Base-by-base conservation (phyloP, 2,113 vertebrate genomes). In the Hydrolagus affinis region DNA sequence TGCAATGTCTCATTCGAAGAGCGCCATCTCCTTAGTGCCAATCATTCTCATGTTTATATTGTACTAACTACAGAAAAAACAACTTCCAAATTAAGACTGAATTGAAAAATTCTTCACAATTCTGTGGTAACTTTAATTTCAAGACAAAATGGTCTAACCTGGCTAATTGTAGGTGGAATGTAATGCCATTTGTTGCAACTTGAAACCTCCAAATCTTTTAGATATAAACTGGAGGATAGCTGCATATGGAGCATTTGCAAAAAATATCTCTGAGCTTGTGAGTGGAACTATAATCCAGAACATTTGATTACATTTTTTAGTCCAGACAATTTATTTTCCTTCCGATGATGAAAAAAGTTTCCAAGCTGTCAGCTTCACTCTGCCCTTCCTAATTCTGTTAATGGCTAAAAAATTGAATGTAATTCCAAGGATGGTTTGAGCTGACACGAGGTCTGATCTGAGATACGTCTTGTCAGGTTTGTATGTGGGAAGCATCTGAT, bases 341-440 rank as follows among this genome's bases (percentile, higher is more conserved):
- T 59, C 59, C 4, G 57, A 23, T 77, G 74, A 77, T 59, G 21
- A 59, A 56, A 17, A 72, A 59, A 17, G 86, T 60, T 88, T 91
- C 90, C 89, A 87, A 87, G 86, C 85, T 88, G 86, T 71, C 87
- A 86, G 85, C 75, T 91, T 91, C 74, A 3, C 88, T 89, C 90
- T 87, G 86, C 86, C 85, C 68, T 11, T 32, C 85, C 85, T 90
- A 88, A 91, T 91, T 90, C 70, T 88, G 66, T 87, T 92, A 91
- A 89, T 91, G 89, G 86, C 71, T 88, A 85, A 85, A 85, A 87
- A 90, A 93, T 89, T 90, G 89, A 89, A 91, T 92, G 83, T 87
- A 91, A 90, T 90, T 88, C 86, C 85, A 89, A 56, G 85, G 88
- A 85, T 89, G 86, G 32, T 57, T 89, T 90, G 71, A 86, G 70